Conservation (phyloP, 2,797 vertebrate genomes). For the Sarcoramphus papa region DNA sequence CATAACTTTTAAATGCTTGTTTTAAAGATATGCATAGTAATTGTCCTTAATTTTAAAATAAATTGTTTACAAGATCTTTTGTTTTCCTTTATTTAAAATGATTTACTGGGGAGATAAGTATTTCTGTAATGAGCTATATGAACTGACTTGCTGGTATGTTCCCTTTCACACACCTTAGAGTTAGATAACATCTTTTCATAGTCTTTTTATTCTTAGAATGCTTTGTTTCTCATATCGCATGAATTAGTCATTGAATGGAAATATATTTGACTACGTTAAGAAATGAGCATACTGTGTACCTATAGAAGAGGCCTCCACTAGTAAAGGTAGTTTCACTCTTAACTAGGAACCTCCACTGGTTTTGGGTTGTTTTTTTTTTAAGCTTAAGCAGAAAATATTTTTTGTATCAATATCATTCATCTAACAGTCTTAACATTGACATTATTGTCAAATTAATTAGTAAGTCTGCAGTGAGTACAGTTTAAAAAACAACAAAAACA, state of each 20-base stretch:
- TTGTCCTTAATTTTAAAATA: background rate
- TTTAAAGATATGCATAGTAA: background rate
- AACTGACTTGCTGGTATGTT: background rate
- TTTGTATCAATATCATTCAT: background rate
- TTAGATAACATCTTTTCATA: background rate
- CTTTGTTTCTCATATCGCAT: conserved; percentile 6
- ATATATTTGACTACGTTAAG: background rate
- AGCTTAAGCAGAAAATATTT: background rate
- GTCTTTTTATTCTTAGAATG: background rate
- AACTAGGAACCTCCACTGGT: background rate
- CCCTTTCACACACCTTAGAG: background rate
- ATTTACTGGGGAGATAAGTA: background rate
- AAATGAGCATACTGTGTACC: background rate
- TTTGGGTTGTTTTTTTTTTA: background rate
- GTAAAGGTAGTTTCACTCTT: background rate
- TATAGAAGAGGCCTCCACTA: background rate
- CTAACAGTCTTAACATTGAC: background rate
- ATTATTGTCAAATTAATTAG: background rate
- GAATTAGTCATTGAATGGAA: background rate
- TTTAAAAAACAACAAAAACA: background rate
- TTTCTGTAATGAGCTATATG: background rate
- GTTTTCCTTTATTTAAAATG: background rate
- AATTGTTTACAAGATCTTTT: background rate
- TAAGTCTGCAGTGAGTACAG: background rate
- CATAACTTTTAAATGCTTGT: background rate